Evolutionary conservation across 2,888 invertebrate species (phyloP).

Genomic region (Chrysolina haemoptera): DNA sequence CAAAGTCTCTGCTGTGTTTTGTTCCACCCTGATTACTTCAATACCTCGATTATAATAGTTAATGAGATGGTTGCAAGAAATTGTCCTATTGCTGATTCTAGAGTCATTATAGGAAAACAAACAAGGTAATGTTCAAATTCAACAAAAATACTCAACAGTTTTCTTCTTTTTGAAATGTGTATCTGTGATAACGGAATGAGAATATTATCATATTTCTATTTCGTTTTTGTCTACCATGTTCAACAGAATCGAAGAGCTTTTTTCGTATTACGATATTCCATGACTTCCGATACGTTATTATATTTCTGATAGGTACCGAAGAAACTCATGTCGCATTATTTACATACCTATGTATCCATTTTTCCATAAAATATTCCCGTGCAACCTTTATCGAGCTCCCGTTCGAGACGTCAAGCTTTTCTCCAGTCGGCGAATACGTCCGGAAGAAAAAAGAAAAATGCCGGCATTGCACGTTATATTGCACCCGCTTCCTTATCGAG

Average conservation of each 20-base stretch:
- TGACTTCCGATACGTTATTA: not conserved
- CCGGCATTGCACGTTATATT: conserved; percentile 23
- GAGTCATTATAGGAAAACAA: too few species aligned
- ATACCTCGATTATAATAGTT: not conserved
- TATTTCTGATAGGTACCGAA: not conserved
- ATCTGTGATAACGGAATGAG: too few species aligned
- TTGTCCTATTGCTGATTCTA: too few species aligned
- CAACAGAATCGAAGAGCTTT: too few species aligned
- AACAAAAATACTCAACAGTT: too few species aligned
- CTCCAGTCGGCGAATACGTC: conserved; percentile 15
- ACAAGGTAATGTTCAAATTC: too few species aligned
- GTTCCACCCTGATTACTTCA: not conserved
- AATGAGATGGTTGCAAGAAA: too few species aligned
- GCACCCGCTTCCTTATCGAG: conserved; percentile 19
- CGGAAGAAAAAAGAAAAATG: conserved; percentile 10
- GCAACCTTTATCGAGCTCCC: not conserved
- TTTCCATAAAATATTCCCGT: not conserved
- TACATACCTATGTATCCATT: not conserved
- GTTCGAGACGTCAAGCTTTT: not conserved
- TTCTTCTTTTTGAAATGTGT: too few species aligned
- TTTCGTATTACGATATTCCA: not conserved
- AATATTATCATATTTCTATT: too few species aligned
- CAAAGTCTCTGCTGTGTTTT: not conserved
- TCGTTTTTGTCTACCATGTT: too few species aligned
- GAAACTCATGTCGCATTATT: not conserved